phyloP scores from a whole-genome alignment of 2,113 vertebrate species.

The Piprites chloris region DNA sequence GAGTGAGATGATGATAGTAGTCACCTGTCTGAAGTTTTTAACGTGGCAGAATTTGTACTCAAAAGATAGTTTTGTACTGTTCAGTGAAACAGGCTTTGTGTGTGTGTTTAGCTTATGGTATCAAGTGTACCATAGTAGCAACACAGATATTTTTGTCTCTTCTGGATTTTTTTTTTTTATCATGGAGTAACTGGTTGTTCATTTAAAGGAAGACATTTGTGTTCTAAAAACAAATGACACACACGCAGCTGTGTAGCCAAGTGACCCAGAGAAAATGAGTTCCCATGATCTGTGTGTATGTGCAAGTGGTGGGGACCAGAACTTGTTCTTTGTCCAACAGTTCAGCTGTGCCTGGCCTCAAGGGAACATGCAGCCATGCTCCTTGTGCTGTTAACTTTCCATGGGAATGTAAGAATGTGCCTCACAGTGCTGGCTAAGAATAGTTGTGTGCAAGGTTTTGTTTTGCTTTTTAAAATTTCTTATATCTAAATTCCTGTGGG shows the following conservation, averaged over 20 bases:
- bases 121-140: not conserved
- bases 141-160: not conserved
- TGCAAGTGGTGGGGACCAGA: not conserved
- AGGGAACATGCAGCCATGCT: not conserved
- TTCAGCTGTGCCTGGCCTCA: not conserved
- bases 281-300: constrained; percentile 24
- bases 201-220: constrained; percentile 26
- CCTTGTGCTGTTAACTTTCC: not conserved
- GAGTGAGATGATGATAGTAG: not conserved
- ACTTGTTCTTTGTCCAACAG: not conserved
- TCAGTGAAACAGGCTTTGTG: not conserved
- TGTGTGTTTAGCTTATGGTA: not conserved
- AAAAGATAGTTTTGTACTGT: not conserved
- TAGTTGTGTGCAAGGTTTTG: not conserved
- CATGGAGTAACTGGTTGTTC: not conserved
- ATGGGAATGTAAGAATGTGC: not conserved
- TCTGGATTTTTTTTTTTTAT: not conserved
- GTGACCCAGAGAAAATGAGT: constrained; percentile 19
- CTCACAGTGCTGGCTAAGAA: not conserved
- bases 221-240: constrained; percentile 10
- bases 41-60: not conserved
- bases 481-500: not conserved
- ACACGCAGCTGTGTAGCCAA: not conserved
- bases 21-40: not conserved
- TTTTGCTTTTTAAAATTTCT: not conserved